Conservation (phyloP, 2,888 invertebrate species). For the Antheraea assamensis region DNA sequence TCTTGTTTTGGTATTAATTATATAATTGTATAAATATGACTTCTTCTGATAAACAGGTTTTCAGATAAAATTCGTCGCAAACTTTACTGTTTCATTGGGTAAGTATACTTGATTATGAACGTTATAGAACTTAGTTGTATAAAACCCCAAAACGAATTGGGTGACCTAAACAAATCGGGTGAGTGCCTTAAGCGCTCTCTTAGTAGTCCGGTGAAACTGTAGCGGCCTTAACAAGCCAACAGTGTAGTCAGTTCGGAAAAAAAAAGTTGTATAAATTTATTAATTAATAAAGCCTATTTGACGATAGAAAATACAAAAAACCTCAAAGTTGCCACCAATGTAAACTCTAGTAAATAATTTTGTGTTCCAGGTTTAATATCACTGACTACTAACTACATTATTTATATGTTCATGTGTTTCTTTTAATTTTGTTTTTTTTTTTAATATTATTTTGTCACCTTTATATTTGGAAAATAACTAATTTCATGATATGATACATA, state of each 20-base stretch:
- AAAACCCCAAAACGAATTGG: no score
- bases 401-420: neutral
- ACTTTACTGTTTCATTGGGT: no score
- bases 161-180: no score
- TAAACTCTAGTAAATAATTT: neutral
- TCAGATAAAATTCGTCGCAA: neutral
- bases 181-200: no score
- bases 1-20: neutral
- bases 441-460: neutral
- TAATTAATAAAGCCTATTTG: neutral
- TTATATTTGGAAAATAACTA: neutral
- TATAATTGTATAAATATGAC: no score
- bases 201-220: no score
- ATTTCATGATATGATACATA: neutral
- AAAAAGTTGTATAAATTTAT: neutral
- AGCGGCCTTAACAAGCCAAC: no score
- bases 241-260: no score
- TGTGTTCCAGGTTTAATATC: neutral
- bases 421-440: neutral
- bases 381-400: neutral
- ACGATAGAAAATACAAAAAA: neutral
- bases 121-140: no score
- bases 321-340: neutral
- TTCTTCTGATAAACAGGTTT: neutral
- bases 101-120: neutral